A percentile compares a stretch with the other conserved stretches of the same genome.
Conservation (phyloP, 2,888 invertebrate genomes). For the Syritta pipiens region DNA sequence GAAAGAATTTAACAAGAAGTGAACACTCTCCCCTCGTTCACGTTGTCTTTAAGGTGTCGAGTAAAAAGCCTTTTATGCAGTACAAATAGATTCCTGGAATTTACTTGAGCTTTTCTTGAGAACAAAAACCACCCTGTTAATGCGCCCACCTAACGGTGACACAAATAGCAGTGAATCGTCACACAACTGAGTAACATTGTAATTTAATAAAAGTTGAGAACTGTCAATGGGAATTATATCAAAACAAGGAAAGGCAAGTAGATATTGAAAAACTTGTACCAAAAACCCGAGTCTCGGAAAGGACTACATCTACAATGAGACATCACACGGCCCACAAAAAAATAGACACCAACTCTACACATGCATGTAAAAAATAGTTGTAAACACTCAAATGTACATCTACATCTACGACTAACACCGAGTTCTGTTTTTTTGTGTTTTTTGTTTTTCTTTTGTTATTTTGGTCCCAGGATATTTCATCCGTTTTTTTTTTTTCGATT, state of each 20-base stretch:
- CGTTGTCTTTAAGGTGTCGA: no score
- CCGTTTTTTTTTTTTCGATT: constrained; percentile 13
- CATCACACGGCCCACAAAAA: no score
- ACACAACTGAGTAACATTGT: constrained; percentile 3
- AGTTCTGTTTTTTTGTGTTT: constrained; percentile 18
- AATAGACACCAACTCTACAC: constrained; percentile 7
- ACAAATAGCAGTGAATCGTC: not conserved
- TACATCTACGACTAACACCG: constrained; percentile 47
- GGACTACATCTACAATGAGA: no score
- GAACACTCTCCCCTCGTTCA: no score
- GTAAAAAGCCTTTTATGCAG: no score
- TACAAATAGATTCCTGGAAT: no score
- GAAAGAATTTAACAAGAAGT: no score
- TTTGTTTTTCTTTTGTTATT: constrained; percentile 10
- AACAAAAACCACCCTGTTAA: no score
- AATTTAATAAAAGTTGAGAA: constrained; percentile 40
- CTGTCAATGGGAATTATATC: constrained; percentile 24
- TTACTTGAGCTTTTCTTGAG: no score
- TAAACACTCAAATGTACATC: constrained; percentile 56
- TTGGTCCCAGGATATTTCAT: constrained; percentile 50
- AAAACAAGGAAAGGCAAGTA: constrained; percentile 2
- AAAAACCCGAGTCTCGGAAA: not conserved
- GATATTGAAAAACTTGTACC: not conserved
- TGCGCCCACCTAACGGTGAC: no score
- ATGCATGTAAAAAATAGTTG: constrained; percentile 31